These are phyloP conservation scores for Sialis fuliginosa DNA, from an alignment of 2,888 invertebrate species.

Conservation along the genomic window DNA sequence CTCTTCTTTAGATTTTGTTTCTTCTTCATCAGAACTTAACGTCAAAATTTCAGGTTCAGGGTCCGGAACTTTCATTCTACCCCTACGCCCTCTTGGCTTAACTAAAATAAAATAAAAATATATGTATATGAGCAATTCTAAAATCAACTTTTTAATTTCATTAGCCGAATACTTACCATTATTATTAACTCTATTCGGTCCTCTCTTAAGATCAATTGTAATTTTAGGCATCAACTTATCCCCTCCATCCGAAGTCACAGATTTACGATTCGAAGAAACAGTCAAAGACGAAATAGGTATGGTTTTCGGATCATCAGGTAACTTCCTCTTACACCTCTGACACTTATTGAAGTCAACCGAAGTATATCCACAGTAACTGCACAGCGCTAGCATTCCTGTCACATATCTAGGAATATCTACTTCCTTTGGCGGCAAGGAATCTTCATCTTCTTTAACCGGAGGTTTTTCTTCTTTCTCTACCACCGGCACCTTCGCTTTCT, in stretches of 20 bases:
- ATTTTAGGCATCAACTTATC: too few species aligned
- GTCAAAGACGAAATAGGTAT: constrained; percentile 5
- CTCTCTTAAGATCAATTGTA: too few species aligned
- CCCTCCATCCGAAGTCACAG: too few species aligned
- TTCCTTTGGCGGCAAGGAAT: constrained; percentile 36
- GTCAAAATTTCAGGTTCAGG: constrained; percentile 50
- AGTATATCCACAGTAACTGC: constrained; percentile 61
- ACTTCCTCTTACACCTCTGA: constrained; percentile 50
- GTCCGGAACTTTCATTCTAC: constrained; percentile 34
- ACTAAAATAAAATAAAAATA: not conserved
- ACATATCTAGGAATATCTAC: constrained; percentile 36
- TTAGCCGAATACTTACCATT: too few species aligned
- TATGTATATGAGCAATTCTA: not conserved
- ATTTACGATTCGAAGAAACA: not conserved
- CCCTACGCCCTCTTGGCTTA: constrained; percentile 20
- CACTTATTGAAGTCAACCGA: constrained; percentile 66
- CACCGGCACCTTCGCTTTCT: constrained; percentile 3
- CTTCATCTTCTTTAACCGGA: constrained; percentile 22
- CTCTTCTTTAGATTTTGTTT: constrained; percentile 11
- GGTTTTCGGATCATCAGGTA: constrained; percentile 52
- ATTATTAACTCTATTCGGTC: too few species aligned
- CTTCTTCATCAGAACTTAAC: constrained; percentile 54
- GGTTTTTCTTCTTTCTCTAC: constrained; percentile 6
- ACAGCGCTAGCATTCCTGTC: constrained; percentile 59
- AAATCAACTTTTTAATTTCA: not conserved